A percentile compares a stretch with the other conserved stretches of the same genome.
phyloP scores from a whole-genome alignment of 2,797 vertebrate species.

The Alosa sapidissima region DNA sequence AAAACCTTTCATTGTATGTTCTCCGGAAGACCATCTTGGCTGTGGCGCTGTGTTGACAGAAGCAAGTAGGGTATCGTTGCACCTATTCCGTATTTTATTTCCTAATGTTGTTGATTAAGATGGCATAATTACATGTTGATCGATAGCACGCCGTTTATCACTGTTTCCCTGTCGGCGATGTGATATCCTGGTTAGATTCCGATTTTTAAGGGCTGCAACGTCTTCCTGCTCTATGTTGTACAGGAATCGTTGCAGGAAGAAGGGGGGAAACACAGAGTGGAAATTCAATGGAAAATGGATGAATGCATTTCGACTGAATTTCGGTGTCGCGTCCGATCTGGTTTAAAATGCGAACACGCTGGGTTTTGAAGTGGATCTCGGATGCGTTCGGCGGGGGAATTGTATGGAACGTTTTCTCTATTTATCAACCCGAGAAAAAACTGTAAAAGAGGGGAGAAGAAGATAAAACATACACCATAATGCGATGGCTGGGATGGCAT shows the following conservation, averaged over 20 bases:
- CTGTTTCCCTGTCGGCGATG: constrained; percentile 6
- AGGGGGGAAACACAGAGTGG: constrained; percentile 35
- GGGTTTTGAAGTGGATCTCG: constrained; percentile 43
- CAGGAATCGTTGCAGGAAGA: constrained; percentile 49
- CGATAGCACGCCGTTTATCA: constrained; percentile 28
- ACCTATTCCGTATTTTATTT: constrained; percentile 21
- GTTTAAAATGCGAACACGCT: constrained; percentile 49
- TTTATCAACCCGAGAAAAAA: constrained; percentile 39
- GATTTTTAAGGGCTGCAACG: constrained; percentile 33
- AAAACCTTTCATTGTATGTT: constrained; percentile 54
- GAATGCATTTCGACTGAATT: constrained; percentile 31
- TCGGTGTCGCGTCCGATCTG: constrained; percentile 44
- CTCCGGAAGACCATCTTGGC: constrained; percentile 38
- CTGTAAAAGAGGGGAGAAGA: constrained; percentile 13
- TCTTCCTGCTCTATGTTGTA: constrained; percentile 51
- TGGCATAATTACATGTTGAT: constrained; percentile 11
- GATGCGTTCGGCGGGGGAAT: constrained; percentile 37
- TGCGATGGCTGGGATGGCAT: constrained; percentile 35
- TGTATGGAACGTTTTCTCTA: constrained; percentile 33
- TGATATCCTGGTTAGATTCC: constrained; percentile 10
- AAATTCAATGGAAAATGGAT: constrained; percentile 48
- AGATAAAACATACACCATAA: constrained; percentile 24
- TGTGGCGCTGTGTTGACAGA: constrained; percentile 19
- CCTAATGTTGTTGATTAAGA: constrained; percentile 27
- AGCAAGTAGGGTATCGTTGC: constrained; percentile 25